Percentiles rank a stretch among this genome's conserved stretches.
Evolutionary conservation across 53 echinoderm and acorn worm species (phyloP).

Genomic region (Actinopyga echinites): DNA sequence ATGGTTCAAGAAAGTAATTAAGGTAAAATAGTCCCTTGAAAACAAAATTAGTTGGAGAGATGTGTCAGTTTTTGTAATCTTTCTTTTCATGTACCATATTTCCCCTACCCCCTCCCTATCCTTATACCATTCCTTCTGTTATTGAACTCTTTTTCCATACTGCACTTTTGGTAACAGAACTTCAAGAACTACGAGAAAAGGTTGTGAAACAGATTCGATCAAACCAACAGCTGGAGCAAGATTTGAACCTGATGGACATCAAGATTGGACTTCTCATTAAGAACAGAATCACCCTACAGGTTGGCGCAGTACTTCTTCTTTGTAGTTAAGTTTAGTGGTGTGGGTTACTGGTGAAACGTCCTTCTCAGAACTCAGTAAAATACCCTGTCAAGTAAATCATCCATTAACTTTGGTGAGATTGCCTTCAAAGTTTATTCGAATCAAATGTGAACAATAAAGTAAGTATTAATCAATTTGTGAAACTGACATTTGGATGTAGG

Average conservation of each 20-base stretch:
- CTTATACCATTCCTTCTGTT: not conserved
- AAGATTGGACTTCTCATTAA: constrained; percentile 95
- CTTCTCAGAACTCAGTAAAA: too few species aligned
- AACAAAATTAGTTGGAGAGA: too few species aligned
- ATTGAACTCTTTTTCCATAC: not conserved
- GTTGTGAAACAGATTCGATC: constrained; percentile 97
- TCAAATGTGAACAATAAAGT: too few species aligned
- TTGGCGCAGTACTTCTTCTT: not conserved
- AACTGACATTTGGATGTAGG: too few species aligned
- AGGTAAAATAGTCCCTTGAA: too few species aligned
- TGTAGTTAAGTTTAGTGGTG: too few species aligned
- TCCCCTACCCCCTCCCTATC: not conserved
- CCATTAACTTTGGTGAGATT: too few species aligned
- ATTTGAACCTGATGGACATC: constrained; percentile 94
- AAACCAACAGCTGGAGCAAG: constrained; percentile 92
- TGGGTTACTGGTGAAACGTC: too few species aligned
- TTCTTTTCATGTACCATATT: not conserved
- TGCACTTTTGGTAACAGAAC: constrained; percentile 50
- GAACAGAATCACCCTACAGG: constrained; percentile 98
- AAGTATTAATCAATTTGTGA: too few species aligned
- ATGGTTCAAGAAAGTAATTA: too few species aligned
- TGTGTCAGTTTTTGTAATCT: not conserved
- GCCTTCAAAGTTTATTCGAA: too few species aligned
- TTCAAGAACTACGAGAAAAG: constrained; percentile 81
- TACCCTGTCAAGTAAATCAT: too few species aligned